Conservation (phyloP, 2,888 invertebrate genomes). For the Megastigmus dorsalis region DNA sequence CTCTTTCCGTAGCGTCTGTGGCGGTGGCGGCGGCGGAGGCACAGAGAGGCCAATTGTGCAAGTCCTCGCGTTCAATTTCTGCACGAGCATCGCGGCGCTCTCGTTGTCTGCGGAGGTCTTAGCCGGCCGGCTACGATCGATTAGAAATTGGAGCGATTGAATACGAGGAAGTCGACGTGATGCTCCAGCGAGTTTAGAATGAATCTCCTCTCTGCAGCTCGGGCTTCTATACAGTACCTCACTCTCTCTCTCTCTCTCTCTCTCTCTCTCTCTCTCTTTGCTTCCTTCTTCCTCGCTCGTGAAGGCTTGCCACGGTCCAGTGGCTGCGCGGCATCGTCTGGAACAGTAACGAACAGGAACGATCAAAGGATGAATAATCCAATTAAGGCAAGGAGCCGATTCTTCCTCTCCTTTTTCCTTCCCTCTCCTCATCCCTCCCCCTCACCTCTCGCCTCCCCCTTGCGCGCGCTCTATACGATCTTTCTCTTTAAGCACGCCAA, state of each 20-base stretch:
- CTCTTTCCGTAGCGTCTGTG: no score
- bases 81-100: background rate
- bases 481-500: background rate
- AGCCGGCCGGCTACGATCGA: constrained; percentile 48
- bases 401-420: no score
- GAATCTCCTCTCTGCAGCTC: constrained; percentile 45
- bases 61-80: constrained; percentile 21
- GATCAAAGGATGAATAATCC: constrained; percentile 59
- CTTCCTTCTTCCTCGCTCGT: constrained; percentile 45
- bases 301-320: constrained; percentile 51
- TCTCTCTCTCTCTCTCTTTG: no score
- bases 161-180: constrained; percentile 56
- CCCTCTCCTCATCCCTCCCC: background rate
- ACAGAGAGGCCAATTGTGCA: constrained; percentile 23
- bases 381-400: constrained; percentile 57
- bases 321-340: constrained; percentile 56
- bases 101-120: background rate
- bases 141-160: constrained; percentile 60
- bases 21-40: background rate
- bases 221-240: no score
- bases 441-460: background rate
- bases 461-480: no score
- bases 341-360: constrained; percentile 58
- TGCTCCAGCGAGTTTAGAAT: constrained; percentile 52
- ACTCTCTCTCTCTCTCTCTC: no score